phyloP scores from a whole-genome alignment of 2,113 vertebrate genomes.

The Microtus oregoni region DNA sequence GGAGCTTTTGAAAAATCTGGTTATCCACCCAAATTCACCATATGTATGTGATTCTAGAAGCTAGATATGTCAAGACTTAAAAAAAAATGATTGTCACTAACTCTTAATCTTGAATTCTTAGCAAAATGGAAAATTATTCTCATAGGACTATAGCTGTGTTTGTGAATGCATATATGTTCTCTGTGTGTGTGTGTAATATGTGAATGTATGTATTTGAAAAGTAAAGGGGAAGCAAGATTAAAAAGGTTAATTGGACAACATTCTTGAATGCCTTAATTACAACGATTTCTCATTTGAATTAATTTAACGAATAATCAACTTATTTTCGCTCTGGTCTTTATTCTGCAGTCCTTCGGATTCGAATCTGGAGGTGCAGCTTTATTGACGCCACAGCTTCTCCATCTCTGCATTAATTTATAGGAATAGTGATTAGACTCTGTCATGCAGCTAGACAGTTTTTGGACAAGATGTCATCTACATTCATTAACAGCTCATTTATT shows the following conservation, averaged over 20 bases:
- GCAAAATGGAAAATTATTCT: constrained; percentile 19
- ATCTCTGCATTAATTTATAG: constrained; percentile 35
- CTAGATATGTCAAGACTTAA: constrained; percentile 68
- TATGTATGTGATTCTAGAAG: constrained; percentile 57
- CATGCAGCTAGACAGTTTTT: constrained; percentile 61
- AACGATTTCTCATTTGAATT: constrained; percentile 13
- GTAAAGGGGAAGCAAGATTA: neutral
- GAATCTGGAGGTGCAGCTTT: constrained; percentile 9
- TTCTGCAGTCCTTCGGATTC: neutral
- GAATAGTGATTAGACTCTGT: constrained; percentile 14
- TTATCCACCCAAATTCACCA: constrained; percentile 65
- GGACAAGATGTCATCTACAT: constrained; percentile 45
- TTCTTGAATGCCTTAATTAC: neutral
- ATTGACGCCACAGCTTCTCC: neutral
- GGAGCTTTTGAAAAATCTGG: constrained; percentile 60
- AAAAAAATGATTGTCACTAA: constrained; percentile 62
- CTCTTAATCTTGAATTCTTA: constrained; percentile 49
- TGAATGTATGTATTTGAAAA: neutral
- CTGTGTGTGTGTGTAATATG: neutral
- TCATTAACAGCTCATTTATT: constrained; percentile 72
- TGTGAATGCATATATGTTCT: neutral
- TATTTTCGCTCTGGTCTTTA: constrained; percentile 9
- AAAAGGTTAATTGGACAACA: constrained; percentile 43
- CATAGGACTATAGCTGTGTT: neutral
- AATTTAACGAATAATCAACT: neutral